Evolutionary conservation across 2,113 vertebrate species (phyloP).

Genomic region (Fulmarus glacialis): DNA sequence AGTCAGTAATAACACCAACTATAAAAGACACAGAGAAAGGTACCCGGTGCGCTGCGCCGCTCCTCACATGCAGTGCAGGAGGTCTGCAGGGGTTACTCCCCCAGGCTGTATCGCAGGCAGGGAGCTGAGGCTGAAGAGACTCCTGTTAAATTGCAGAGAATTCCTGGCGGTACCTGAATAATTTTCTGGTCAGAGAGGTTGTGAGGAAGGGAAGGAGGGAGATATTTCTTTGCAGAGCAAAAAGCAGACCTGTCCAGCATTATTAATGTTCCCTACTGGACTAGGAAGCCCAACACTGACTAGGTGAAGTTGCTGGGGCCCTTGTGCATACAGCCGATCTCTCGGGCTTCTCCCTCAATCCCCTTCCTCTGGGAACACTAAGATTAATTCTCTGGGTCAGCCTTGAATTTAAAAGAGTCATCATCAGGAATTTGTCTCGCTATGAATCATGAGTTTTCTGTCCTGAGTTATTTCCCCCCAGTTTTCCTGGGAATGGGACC

Average conservation of each 20-base stretch:
- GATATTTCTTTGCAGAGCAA: neutral
- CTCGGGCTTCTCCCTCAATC: neutral
- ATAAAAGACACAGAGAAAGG: neutral
- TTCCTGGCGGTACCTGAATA: neutral
- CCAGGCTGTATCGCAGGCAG: neutral
- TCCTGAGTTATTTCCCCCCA: neutral
- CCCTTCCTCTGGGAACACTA: neutral
- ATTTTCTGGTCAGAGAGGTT: neutral
- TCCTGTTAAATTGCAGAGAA: neutral
- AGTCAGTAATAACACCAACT: neutral
- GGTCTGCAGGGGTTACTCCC: neutral
- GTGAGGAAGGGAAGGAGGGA: neutral
- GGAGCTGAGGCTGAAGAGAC: neutral
- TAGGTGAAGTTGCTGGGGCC: neutral
- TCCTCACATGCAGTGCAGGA: neutral
- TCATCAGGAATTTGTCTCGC: neutral
- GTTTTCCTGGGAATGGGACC: neutral
- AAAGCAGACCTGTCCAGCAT: neutral
- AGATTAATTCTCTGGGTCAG: neutral
- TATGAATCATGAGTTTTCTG: neutral
- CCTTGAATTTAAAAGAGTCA: neutral
- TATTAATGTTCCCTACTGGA: neutral
- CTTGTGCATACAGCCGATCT: neutral
- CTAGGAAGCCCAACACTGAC: neutral
- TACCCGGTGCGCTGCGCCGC: rapidly evolving